A percentile compares a stretch with the other conserved stretches of the same genome.
These are phyloP conservation scores for Drosophila nikananu DNA, from an alignment of 1,140 invertebrate genomes.

Conservation along the genomic window DNA sequence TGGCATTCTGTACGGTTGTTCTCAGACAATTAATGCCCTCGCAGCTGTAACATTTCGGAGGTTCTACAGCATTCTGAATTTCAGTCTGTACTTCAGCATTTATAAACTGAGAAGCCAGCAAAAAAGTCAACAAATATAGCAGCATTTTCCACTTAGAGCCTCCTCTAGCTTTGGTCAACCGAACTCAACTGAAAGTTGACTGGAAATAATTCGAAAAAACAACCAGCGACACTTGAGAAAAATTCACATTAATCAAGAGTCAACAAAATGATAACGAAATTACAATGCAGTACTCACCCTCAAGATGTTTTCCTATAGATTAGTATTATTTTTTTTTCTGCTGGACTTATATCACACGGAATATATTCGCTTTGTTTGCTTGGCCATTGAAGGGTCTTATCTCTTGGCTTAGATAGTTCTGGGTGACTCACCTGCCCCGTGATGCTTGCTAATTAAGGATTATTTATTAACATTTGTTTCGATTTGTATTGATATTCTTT, in stretches of 20 bases:
- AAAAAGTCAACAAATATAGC: constrained; percentile 12
- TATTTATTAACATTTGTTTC: constrained; percentile 50
- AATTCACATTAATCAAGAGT: constrained; percentile 33
- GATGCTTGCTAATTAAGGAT: constrained; percentile 40
- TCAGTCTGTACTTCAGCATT: neutral
- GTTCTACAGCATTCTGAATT: constrained; percentile 12
- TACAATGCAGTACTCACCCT: constrained; percentile 41
- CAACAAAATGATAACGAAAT: constrained; percentile 37
- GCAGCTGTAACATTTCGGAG: constrained; percentile 67
- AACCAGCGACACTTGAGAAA: constrained; percentile 43
- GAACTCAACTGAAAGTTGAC: constrained; percentile 27
- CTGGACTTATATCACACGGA: constrained; percentile 19
- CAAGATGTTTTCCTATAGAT: constrained; percentile 45
- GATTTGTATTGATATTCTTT: constrained; percentile 26
- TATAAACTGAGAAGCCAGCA: constrained; percentile 8
- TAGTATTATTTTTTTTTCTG: constrained; percentile 18
- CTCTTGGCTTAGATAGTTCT: constrained; percentile 5
- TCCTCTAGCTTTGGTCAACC: constrained; percentile 24
- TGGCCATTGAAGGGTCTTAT: constrained; percentile 39
- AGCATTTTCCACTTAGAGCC: constrained; percentile 18
- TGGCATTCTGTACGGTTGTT: constrained; percentile 50
- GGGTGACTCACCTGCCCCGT: constrained; percentile 7
- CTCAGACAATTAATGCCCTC: constrained; percentile 74
- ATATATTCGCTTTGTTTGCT: constrained; percentile 13
- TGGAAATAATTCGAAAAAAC: constrained; percentile 28